Evolutionary conservation across 2,797 vertebrate species (phyloP).

Genomic region (Gymnothorax javanicus): DNA sequence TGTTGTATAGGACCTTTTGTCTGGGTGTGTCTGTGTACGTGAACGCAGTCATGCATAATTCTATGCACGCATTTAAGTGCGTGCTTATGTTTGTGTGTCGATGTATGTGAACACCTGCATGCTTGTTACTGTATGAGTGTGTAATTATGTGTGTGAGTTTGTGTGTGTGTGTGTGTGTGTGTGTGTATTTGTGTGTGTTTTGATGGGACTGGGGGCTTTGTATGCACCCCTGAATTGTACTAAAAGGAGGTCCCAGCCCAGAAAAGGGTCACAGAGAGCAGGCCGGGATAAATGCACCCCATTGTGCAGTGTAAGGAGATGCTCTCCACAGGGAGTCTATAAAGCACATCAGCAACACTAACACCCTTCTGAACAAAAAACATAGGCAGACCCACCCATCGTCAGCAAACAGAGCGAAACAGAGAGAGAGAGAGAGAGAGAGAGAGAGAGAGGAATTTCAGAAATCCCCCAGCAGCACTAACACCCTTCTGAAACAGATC

Average conservation of each 20-base stretch:
- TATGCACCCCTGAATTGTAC: conserved; percentile 79
- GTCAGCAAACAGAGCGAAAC: conserved; percentile 40
- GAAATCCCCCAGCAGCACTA: too few species aligned
- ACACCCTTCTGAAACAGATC: too few species aligned
- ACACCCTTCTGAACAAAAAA: conserved; percentile 71
- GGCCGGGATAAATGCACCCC: conserved; percentile 86
- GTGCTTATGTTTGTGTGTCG: not conserved
- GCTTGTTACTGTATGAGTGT: not conserved
- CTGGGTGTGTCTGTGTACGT: not conserved
- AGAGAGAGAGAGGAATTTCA: conserved; percentile 23
- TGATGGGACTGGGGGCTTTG: conserved; percentile 81
- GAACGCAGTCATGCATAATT: not conserved
- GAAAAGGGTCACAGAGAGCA: conserved; percentile 90
- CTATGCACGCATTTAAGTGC: conserved; percentile 29
- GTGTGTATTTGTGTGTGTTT: conserved; percentile 53
- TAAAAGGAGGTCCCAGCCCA: conserved; percentile 82
- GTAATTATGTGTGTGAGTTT: not conserved
- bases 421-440: conserved; percentile 15
- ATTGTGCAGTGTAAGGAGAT: conserved; percentile 94
- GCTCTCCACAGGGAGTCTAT: conserved; percentile 91
- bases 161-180: conserved; percentile 10
- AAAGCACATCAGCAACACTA: conserved; percentile 80
- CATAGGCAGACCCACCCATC: conserved; percentile 40
- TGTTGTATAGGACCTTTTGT: not conserved
- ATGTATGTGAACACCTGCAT: not conserved